Conservation (phyloP, 2,113 vertebrate genomes). For the Naja naja region DNA sequence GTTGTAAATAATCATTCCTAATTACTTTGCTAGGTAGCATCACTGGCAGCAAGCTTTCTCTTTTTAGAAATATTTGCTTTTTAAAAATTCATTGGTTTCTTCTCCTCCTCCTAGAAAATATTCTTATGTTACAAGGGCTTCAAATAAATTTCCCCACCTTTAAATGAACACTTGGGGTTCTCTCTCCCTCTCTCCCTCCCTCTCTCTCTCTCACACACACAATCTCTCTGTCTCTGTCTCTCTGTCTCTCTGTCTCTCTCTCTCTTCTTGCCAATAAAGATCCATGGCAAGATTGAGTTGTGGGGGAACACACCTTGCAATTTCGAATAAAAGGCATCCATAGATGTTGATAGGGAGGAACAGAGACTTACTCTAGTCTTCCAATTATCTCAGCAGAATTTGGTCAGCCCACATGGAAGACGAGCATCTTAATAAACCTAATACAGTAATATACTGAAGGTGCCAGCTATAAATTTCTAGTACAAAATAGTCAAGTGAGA, state of each 20-base stretch:
- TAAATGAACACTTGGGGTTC: neutral
- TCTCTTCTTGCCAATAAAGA: neutral
- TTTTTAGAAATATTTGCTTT: neutral
- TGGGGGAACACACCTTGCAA: neutral
- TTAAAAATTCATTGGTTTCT: neutral
- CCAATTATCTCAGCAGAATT: neutral
- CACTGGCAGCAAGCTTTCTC: slow-evolving; percentile 23
- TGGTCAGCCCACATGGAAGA: neutral
- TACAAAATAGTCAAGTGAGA: neutral
- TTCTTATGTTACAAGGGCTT: neutral
- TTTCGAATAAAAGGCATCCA: neutral
- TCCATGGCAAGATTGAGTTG: neutral
- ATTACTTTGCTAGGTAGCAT: slow-evolving; percentile 61
- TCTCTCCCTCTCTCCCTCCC: neutral
- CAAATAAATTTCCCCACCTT: neutral
- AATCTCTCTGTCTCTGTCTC: no score
- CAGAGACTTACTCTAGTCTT: neutral
- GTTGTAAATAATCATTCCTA: slow-evolving; percentile 65
- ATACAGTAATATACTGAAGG: neutral
- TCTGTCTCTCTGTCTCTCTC: neutral
- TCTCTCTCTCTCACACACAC: neutral
- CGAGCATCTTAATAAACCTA: neutral
- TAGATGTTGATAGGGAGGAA: neutral
- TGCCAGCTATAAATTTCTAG: neutral
- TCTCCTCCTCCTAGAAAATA: slow-evolving; percentile 9